Evolutionary conservation across 1,140 invertebrate genomes (phyloP).

Genomic region (Drosophila yakuba): DNA sequence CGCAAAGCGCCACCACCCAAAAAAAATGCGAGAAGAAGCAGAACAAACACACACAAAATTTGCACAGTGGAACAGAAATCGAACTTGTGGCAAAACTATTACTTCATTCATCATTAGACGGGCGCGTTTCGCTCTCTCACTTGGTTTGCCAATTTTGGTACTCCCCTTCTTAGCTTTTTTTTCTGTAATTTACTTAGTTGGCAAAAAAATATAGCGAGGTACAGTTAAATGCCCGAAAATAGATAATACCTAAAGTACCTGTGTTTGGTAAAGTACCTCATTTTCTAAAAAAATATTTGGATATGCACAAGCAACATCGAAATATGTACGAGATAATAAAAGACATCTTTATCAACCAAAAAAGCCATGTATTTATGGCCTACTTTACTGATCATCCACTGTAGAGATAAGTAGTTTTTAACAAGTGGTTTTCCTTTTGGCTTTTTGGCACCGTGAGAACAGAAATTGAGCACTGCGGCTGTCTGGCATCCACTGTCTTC

Average conservation of each 20-base stretch:
- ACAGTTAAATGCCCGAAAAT: not conserved
- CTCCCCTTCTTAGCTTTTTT: not conserved
- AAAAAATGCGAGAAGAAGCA: slow-evolving; percentile 44
- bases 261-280: no score
- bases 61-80: slow-evolving; percentile 66
- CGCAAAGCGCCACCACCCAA: slow-evolving; percentile 72
- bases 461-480: slow-evolving; percentile 40
- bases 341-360: no score
- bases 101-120: slow-evolving; percentile 62
- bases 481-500: slow-evolving; percentile 24
- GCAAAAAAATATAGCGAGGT: slow-evolving; percentile 14
- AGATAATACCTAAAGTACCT: no score
- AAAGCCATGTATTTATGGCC: not conserved
- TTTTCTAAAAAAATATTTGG: no score
- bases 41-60: slow-evolving; percentile 42
- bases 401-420: slow-evolving; percentile 31
- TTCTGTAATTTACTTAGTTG: not conserved
- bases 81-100: slow-evolving; percentile 45
- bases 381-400: not conserved
- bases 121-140: slow-evolving; percentile 13
- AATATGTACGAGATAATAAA: no score
- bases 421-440: slow-evolving; percentile 68
- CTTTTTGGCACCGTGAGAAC: slow-evolving; percentile 55
- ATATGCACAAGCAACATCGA: no score
- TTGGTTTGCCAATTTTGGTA: slow-evolving; percentile 24